phyloP scores from a whole-genome alignment of 1,140 invertebrate genomes.

The Camponotus pennsylvanicus region DNA sequence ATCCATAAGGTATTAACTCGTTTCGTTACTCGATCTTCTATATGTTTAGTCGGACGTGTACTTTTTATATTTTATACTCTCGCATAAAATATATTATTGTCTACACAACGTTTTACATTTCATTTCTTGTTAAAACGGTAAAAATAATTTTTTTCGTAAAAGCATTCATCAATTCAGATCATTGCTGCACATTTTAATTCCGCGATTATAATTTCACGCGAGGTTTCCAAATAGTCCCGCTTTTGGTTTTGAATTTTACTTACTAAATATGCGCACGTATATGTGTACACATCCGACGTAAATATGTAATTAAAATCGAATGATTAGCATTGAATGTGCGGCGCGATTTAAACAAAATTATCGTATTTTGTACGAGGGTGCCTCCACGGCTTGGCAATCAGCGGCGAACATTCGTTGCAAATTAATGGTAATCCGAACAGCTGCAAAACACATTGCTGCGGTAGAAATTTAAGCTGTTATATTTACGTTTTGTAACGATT shows the following conservation, averaged over 20 bases:
- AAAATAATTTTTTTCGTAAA: neutral
- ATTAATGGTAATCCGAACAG: constrained; percentile 49
- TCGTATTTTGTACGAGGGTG: constrained; percentile 45
- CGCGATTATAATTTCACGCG: constrained; percentile 1
- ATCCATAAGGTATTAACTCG: constrained; percentile 55
- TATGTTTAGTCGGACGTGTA: neutral
- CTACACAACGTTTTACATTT: neutral
- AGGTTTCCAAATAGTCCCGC: constrained; percentile 15
- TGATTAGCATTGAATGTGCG: constrained; percentile 55
- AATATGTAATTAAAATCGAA: constrained; percentile 59
- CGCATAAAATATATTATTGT: neutral
- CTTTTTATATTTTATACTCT: neutral
- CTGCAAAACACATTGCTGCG: constrained; percentile 40
- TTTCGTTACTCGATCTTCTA: neutral
- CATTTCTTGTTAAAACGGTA: neutral
- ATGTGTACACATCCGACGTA: neutral
- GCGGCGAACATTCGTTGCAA: constrained; percentile 39
- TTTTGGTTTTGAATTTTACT: constrained; percentile 30
- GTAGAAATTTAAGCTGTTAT: constrained; percentile 43
- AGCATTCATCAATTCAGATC: neutral
- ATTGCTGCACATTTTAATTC: neutral
- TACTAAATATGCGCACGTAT: neutral
- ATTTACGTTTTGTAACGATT: constrained; percentile 20
- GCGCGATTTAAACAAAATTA: constrained; percentile 56
- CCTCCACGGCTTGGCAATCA: constrained; percentile 37